Evolutionary conservation across 2,113 vertebrate genomes (phyloP).

Genomic region (Cepphus grylle): DNA sequence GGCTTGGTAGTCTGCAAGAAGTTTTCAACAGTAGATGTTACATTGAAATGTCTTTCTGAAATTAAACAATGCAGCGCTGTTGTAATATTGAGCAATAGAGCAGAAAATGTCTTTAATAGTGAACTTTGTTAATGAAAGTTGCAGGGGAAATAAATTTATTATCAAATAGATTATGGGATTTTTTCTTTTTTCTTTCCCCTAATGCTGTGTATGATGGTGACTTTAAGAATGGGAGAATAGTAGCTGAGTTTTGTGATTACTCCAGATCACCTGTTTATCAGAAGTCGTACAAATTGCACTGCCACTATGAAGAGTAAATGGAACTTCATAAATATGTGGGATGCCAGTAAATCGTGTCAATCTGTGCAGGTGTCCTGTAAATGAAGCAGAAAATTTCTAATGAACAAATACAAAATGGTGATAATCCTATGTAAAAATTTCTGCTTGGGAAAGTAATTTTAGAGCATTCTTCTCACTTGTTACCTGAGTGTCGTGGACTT

Average conservation of each 20-base stretch:
- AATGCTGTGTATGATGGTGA: background rate
- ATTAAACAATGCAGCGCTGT: background rate
- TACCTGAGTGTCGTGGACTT: rapidly evolving
- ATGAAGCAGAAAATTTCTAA: background rate
- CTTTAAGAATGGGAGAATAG: background rate
- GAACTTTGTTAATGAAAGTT: background rate
- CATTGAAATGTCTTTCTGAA: background rate
- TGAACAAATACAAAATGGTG: background rate
- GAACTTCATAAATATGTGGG: background rate
- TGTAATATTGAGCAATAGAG: background rate
- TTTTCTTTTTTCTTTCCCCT: rapidly evolving
- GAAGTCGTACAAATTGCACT: background rate
- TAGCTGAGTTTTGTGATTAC: background rate
- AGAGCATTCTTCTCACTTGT: background rate
- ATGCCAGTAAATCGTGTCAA: background rate
- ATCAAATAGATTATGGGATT: background rate
- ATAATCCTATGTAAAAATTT: background rate
- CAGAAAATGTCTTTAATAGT: background rate
- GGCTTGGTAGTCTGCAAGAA: background rate
- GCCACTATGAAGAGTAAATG: background rate
- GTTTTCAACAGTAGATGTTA: background rate
- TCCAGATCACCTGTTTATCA: background rate
- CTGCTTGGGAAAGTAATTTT: background rate
- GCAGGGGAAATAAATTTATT: background rate
- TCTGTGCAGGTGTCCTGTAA: background rate